Base-by-base conservation (phyloP, 2,888 invertebrate genomes). In the Apodemia duryi region DNA sequence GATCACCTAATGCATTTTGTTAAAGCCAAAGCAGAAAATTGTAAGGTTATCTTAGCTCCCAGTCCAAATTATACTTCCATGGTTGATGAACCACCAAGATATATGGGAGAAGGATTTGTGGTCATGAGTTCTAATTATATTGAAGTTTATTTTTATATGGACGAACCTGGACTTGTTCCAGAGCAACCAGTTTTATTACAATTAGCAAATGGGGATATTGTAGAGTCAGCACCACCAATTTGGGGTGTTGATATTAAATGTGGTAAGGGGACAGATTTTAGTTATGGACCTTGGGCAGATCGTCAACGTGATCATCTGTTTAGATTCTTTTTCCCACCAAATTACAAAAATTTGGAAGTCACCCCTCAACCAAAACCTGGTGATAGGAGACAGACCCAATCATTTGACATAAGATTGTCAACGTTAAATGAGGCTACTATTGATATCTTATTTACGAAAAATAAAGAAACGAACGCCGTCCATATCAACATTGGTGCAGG, bases 221-320 rank as follows among this genome's bases (percentile, higher is more conserved):
- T 98, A 0, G 97, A 97, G 81, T 97, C 97, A 4, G 97, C 97
- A 65, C 97, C 98, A 10, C 98, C 98, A 0, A 97, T 98, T 73
- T 98, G 98, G 97, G 98, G 98, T 6, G 95, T 98, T 13, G 98
- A 98, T 82, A 96, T 98, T 65, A 98, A 98, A 84, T 97, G 98
- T 81, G 97, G 98, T 0, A 98, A 98, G 87, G 98, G 97, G 71
- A 97, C 97, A 2, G 97, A 98, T 80, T 97, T 99, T 76, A 98
- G 98, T 84, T 99, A 99, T 80, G 99, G 99, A 0, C 99, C 99
- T 0, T 99, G 99, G 99, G 99, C 99, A 3, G 99, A 99, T 82
- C 94, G 98, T 63, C 99, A 99, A 83, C 94, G 99, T 70, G 98
- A 98, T 81, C 95, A 97, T 85, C 92, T 99, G 46, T 99, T 97